Conservation (phyloP, 2,888 invertebrate species). For the Lasius fuliginosus region DNA sequence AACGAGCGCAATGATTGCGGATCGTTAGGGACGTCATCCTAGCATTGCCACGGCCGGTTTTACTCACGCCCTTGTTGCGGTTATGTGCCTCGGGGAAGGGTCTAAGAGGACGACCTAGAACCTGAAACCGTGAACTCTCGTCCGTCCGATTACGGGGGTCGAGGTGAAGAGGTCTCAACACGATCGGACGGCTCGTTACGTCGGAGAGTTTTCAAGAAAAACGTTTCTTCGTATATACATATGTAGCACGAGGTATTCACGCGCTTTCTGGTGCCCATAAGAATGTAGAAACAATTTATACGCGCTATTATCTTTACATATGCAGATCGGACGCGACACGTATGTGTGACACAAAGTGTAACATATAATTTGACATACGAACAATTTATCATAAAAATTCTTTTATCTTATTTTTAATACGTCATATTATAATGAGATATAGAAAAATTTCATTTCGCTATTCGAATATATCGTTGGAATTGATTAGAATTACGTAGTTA, state of each 20-base stretch:
- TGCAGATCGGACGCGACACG: constrained; percentile 32
- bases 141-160: constrained; percentile 66
- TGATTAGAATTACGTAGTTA: not conserved
- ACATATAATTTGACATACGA: not conserved
- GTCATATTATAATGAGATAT: not conserved
- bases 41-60: constrained; percentile 59
- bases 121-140: constrained; percentile 73
- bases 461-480: not conserved
- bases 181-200: constrained; percentile 42
- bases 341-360: too few species aligned
- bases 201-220: constrained; percentile 10
- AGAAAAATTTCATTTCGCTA: not conserved
- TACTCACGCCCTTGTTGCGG: constrained; percentile 64
- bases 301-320: constrained; percentile 27
- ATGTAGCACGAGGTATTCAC: constrained; percentile 15
- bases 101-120: constrained; percentile 72
- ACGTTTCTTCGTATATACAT: not conserved
- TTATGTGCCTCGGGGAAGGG: constrained; percentile 64
- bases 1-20: constrained; percentile 60
- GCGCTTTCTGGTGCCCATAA: not conserved
- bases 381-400: not conserved
- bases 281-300: constrained; percentile 43
- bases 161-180: constrained; percentile 52
- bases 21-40: constrained; percentile 63
- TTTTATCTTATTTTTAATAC: not conserved